Evolutionary conservation across 1,140 invertebrate genomes (phyloP), one percentile per base, ranked within the genome.

Genomic region (Brachionus angularis): DNA sequence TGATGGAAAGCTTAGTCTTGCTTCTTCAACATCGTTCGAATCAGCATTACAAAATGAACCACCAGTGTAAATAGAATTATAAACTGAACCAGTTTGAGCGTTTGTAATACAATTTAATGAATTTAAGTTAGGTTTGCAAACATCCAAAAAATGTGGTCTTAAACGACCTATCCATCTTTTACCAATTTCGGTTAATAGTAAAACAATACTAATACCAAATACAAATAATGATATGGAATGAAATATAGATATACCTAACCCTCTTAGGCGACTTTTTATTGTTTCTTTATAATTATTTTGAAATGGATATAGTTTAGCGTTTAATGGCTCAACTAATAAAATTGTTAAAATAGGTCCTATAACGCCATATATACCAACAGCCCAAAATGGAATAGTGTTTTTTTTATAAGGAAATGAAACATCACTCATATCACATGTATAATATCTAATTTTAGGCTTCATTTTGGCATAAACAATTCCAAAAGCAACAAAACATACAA

Each of bases 101-200:
- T 50, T 47, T 18, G 33, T 64, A 8, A 67, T 67, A 53, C 75
- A 79, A 34, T 75, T 75, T 2, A 71, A 21, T 46, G 33, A 21
- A 5, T 5, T 73, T 39, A 75, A 75, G 71, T 79, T 74, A 7
- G 85, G 85, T 36, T 84, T 79, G 29, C 87, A 85, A 76, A 73
- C 81, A 73, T 84, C 84, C 73, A 93, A 86, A 81, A 96, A 97
- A 81, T 97, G 91, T 7, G 94, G 94, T n/a, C 94, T 82, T 62
- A 96, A 81, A 49, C 93, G 84, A 27, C 94, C 94, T 8, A 25
- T 53, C 2, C 88, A 88, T 74, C 94, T 95, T 81, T 96, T 96
- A 23, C 88, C 89, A 74, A 94, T 86, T 76, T 95, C 91, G 4
- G 91, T 93, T 5, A 87, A 86, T 14, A 71, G 39, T 1, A 71